Conservation (phyloP, 2,113 vertebrate species). For the Hirundichthys speculiger region DNA sequence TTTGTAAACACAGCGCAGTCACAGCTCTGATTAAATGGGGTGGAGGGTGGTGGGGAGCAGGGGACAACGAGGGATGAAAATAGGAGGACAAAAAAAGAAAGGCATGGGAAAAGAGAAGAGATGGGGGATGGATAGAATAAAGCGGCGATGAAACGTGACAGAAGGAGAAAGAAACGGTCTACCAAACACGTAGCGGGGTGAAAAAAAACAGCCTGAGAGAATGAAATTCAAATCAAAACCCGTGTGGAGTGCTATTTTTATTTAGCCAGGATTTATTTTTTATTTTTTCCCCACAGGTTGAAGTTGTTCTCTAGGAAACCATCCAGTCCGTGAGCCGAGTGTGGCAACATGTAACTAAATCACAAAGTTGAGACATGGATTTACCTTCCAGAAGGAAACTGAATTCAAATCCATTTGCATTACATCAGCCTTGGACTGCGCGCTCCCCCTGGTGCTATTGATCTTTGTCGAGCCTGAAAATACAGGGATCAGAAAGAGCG, state of each 20-base stretch:
- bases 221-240: conserved; percentile 18
- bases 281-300: conserved; percentile 7
- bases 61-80: conserved; percentile 26
- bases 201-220: conserved; percentile 4
- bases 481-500: conserved; percentile 13
- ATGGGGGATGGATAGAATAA: conserved; percentile 30
- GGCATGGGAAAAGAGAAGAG: conserved; percentile 16
- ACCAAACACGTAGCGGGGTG: not conserved
- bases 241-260: conserved; percentile 13
- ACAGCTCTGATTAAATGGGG: conserved; percentile 66
- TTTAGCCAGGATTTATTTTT: conserved; percentile 12
- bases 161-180: conserved; percentile 11
- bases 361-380: conserved; percentile 48
- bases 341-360: conserved; percentile 35
- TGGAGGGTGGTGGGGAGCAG: not conserved
- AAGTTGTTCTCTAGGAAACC: conserved; percentile 34
- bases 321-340: conserved; percentile 14
- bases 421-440: not conserved
- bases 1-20: conserved; percentile 65
- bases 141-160: conserved; percentile 27
- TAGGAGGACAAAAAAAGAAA: conserved; percentile 15
- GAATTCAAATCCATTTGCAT: conserved; percentile 55
- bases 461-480: conserved; percentile 33
- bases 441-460: conserved; percentile 41
- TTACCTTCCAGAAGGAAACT: conserved; percentile 36